Conservation (phyloP, 1,140 invertebrate species). For the Camponotus floridanus region DNA sequence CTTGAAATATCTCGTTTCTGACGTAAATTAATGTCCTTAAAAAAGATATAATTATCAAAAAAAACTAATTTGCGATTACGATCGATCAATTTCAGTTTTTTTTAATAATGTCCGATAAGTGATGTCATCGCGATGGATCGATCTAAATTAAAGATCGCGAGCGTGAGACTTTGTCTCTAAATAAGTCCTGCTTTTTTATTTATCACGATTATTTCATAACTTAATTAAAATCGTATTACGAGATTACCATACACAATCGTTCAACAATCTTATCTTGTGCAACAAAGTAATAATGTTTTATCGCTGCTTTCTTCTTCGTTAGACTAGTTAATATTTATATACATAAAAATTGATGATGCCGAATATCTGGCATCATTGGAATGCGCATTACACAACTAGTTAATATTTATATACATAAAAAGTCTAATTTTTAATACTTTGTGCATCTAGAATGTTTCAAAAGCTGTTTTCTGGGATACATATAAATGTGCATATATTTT, state of each 20-base stretch:
- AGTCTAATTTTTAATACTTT: neutral
- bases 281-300: neutral
- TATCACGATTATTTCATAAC: constrained; percentile 27
- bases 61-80: constrained; percentile 23
- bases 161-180: neutral
- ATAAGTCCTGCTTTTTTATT: constrained; percentile 10
- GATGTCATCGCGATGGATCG: constrained; percentile 12
- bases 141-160: constrained; percentile 8
- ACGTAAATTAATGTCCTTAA: too few species aligned
- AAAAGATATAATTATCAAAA: neutral
- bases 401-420: neutral
- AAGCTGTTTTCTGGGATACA: neutral
- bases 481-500: too few species aligned
- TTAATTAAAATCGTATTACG: constrained; percentile 57
- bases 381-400: neutral
- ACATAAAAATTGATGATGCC: too few species aligned
- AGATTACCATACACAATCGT: constrained; percentile 21
- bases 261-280: constrained; percentile 33
- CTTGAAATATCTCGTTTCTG: neutral
- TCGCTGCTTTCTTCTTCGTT: neutral
- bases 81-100: constrained; percentile 8
- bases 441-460: neutral
- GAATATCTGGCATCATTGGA: too few species aligned
- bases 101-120: neutral
- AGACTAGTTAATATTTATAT: neutral